Evolutionary conservation across 2,888 invertebrate species (phyloP).

Genomic region (Cryptops parisi): DNA sequence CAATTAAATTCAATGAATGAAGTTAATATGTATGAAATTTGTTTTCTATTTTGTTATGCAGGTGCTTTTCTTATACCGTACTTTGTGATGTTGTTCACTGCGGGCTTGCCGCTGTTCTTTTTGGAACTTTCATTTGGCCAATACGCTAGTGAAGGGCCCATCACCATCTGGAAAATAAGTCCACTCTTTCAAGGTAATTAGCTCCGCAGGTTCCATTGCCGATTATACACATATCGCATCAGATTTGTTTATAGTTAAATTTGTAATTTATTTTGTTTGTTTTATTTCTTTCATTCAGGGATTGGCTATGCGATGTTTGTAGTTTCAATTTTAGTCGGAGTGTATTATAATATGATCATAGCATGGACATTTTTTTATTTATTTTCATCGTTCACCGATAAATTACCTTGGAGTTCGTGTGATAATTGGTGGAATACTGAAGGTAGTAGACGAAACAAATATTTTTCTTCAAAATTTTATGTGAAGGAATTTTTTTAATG

Average conservation of each 20-base stretch:
- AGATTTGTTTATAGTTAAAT: neutral
- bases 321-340: constrained; percentile 36
- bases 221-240: neutral
- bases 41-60: constrained; percentile 19
- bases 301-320: constrained; percentile 41
- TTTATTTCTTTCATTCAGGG: constrained; percentile 26
- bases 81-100: constrained; percentile 33
- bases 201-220: neutral
- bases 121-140: constrained; percentile 38
- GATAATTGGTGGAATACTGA: constrained; percentile 34
- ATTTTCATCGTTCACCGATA: constrained; percentile 33
- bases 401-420: constrained; percentile 35
- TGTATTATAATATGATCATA: constrained; percentile 41
- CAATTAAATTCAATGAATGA: neutral
- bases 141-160: constrained; percentile 36
- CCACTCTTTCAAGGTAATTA: constrained; percentile 36
- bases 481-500: neutral
- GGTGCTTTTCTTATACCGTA: constrained; percentile 39
- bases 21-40: neutral
- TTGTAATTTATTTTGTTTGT: neutral
- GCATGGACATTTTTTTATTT: constrained; percentile 40
- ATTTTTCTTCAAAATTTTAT: constrained; percentile 9
- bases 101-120: constrained; percentile 36
- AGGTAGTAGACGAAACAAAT: constrained; percentile 22
- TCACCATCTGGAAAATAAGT: constrained; percentile 37